Percentiles rank a stretch among this genome's conserved stretches.
Evolutionary conservation across 1,140 invertebrate genomes (phyloP).

Genomic region (Zaprionus vittiger): DNA sequence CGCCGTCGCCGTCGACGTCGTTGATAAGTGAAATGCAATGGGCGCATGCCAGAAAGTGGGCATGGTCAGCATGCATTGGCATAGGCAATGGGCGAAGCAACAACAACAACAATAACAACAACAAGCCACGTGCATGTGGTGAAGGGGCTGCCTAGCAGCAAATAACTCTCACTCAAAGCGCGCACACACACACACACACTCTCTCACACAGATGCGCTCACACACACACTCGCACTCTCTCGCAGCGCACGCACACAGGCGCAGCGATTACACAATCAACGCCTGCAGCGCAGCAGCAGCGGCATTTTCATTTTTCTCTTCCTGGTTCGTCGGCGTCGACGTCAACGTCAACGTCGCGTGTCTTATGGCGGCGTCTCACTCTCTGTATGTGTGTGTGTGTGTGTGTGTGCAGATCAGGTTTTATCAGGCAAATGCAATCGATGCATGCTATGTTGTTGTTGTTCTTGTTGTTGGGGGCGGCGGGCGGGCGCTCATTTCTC

Average conservation of each 20-base stretch:
- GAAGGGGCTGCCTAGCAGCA: conserved; percentile 44
- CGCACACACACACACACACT: conserved; percentile 19
- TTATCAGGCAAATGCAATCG: conserved; percentile 76
- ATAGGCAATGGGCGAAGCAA: conserved; percentile 40
- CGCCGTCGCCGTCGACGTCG: not conserved
- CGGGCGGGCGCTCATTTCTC: conserved; percentile 18
- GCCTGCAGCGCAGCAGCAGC: conserved; percentile 51
- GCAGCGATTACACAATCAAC: conserved; percentile 77
- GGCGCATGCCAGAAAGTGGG: conserved; percentile 45
- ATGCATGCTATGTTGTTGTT: conserved; percentile 53
- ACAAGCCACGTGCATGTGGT: conserved; percentile 42
- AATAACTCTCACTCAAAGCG: conserved; percentile 76
- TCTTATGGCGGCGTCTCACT: conserved; percentile 42
- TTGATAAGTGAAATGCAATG: conserved; percentile 81
- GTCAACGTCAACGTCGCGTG: conserved; percentile 55
- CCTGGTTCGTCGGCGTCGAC: conserved; percentile 72
- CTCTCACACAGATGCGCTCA: not conserved
- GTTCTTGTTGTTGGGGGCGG: conserved; percentile 31
- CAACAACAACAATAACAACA: conserved; percentile 13
- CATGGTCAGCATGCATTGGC: conserved; percentile 44
- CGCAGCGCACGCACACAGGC: conserved; percentile 38
- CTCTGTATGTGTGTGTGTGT: conserved; percentile 33
- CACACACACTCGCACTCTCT: conserved; percentile 28
- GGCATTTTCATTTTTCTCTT: conserved; percentile 82
- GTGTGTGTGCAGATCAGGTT: conserved; percentile 68